Evolutionary conservation across 2,113 vertebrate genomes (phyloP).

Genomic region (Melanotaenia duboulayi): DNA sequence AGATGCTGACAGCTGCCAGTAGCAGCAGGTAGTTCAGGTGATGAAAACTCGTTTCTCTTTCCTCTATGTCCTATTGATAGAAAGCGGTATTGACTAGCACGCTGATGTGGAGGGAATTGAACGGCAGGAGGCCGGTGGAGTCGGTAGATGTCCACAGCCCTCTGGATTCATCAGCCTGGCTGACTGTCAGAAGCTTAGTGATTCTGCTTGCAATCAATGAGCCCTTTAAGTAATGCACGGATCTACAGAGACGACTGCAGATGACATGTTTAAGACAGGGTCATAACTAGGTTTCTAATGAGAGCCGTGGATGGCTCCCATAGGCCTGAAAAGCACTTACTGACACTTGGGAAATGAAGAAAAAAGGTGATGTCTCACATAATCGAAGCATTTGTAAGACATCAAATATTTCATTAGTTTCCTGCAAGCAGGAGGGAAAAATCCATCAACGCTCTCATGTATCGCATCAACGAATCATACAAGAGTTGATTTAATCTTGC

Average conservation of each 20-base stretch:
- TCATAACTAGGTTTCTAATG: conserved; percentile 65
- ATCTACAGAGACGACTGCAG: conserved; percentile 35
- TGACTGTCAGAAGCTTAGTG: conserved; percentile 59
- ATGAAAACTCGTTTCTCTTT: conserved; percentile 52
- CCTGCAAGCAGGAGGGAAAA: conserved; percentile 20
- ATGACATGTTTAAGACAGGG: conserved; percentile 66
- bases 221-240: conserved; percentile 61
- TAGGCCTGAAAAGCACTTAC: conserved; percentile 59
- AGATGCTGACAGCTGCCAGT: conserved; percentile 46
- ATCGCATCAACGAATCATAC: conserved; percentile 2
- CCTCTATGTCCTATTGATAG: conserved; percentile 52
- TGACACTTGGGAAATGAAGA: conserved; percentile 57
- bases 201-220: conserved; percentile 68
- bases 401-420: conserved; percentile 63
- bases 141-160: conserved; percentile 44
- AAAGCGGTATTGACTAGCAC: conserved; percentile 57
- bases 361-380: conserved; percentile 51
- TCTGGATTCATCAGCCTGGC: conserved; percentile 61
- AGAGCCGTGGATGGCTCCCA: conserved; percentile 50
- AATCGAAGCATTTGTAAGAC: conserved; percentile 65
- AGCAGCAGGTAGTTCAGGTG: conserved; percentile 40
- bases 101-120: conserved; percentile 61
- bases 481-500: conserved; percentile 37
- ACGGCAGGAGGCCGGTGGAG: conserved; percentile 42
- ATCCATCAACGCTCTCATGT: conserved; percentile 51